Evolutionary conservation across 1,140 invertebrate species (phyloP).

Genomic region (Gryllus bimaculatus): DNA sequence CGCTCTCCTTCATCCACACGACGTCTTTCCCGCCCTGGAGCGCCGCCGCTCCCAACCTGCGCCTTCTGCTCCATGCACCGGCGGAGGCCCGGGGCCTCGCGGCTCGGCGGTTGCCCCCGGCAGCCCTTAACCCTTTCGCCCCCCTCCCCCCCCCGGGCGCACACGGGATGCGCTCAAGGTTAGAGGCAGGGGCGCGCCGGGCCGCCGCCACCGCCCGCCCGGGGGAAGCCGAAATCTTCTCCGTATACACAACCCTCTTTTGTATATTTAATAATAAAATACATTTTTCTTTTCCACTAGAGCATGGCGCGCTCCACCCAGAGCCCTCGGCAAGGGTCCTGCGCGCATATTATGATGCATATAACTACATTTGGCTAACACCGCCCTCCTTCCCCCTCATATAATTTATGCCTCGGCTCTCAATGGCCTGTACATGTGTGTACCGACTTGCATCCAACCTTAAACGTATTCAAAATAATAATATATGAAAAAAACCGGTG

Average conservation of each 20-base stretch:
- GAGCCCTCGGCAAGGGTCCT: constrained; percentile 36
- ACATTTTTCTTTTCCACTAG: constrained; percentile 39
- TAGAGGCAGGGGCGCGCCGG: not conserved
- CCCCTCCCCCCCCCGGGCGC: too few species aligned
- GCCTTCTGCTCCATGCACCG: not conserved
- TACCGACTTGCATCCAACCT: constrained; percentile 15
- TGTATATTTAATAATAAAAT: constrained; percentile 40
- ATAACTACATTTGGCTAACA: constrained; percentile 12
- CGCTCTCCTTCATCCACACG: not conserved
- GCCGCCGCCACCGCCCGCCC: not conserved
- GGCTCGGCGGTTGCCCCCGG: too few species aligned
- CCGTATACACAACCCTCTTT: constrained; percentile 20
- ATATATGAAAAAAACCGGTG: not conserved
- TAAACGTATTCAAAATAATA: constrained; percentile 16
- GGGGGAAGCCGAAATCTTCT: constrained; percentile 1
- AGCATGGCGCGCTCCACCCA: constrained; percentile 37
- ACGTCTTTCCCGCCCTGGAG: not conserved
- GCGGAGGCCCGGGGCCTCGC: too few species aligned
- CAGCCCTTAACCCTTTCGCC: not conserved
- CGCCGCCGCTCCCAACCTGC: not conserved
- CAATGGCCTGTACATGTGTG: constrained; percentile 9
- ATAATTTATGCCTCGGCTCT: constrained; percentile 13
- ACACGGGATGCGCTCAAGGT: constrained; percentile 12
- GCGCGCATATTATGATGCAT: constrained; percentile 15
- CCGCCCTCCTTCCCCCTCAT: not conserved